phyloP scores from a whole-genome alignment of 2,797 vertebrate species.

The Gymnopithys bicolor region DNA sequence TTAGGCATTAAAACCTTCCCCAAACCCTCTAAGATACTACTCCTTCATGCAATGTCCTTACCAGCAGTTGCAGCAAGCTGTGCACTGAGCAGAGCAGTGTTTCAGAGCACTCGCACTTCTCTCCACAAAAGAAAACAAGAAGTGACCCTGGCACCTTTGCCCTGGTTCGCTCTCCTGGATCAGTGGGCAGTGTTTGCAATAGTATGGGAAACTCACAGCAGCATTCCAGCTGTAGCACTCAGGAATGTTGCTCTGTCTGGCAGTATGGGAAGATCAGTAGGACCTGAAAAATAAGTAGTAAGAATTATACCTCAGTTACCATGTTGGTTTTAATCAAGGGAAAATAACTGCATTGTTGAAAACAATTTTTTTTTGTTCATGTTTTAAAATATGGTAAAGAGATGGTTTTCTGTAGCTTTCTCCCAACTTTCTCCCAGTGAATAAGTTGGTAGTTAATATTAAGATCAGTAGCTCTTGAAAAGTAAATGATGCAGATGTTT shows the following conservation, averaged over 20 bases:
- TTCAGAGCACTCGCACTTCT: conserved; percentile 25
- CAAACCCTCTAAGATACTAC: background rate
- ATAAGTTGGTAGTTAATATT: background rate
- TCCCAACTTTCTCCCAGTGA: background rate
- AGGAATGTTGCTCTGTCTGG: conserved; percentile 35
- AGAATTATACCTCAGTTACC: background rate
- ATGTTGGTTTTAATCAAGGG: background rate
- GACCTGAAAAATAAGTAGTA: background rate
- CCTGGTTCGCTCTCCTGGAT: conserved; percentile 51
- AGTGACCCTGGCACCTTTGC: conserved; percentile 48
- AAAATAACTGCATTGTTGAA: background rate
- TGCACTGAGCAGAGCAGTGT: background rate
- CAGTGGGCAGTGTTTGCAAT: conserved; percentile 38
- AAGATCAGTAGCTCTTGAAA: background rate
- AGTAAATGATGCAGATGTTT: background rate
- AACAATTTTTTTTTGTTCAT: background rate
- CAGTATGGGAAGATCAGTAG: background rate
- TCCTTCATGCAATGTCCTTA: background rate
- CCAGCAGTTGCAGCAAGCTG: background rate
- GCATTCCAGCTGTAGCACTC: conserved; percentile 33
- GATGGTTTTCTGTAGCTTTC: background rate
- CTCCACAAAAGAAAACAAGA: conserved; percentile 50
- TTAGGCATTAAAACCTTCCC: background rate
- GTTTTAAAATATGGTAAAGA: background rate
- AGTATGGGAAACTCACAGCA: conserved; percentile 43